phyloP scores from a whole-genome alignment of 2,113 vertebrate species.

The Trematomus loennbergii region DNA sequence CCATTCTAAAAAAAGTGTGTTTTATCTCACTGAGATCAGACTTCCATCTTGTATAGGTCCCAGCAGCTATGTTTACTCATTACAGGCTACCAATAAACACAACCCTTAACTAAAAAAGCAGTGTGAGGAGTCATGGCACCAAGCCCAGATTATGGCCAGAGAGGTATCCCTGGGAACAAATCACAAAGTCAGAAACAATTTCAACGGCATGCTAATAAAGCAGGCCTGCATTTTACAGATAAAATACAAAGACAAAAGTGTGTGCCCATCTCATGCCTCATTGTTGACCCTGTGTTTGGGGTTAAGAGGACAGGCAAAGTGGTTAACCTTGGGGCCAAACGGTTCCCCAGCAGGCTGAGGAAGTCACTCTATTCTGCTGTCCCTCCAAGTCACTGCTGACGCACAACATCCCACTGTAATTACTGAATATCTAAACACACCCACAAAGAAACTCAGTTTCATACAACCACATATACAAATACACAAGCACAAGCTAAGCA shows the following conservation, averaged over 20 bases:
- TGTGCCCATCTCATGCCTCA: constrained; percentile 8
- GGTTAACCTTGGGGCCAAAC: constrained; percentile 75
- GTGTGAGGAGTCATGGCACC: constrained; percentile 39
- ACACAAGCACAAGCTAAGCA: constrained; percentile 21
- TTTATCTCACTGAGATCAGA: constrained; percentile 41
- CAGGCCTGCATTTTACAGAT: constrained; percentile 7
- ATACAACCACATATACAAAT: constrained; percentile 26
- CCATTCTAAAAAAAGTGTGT: too few relatives aligned
- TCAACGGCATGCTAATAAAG: constrained; percentile 47
- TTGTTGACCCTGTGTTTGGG: constrained; percentile 25
- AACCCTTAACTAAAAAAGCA: constrained; percentile 39
- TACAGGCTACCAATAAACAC: constrained; percentile 43
- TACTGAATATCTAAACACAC: constrained; percentile 32
- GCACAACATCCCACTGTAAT: constrained; percentile 45
- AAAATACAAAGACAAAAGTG: constrained; percentile 7
- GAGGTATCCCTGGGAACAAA: constrained; percentile 16
- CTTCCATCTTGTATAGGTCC: constrained; percentile 14
- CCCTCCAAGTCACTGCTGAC: constrained; percentile 59
- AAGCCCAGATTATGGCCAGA: constrained; percentile 42
- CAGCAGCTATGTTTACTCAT: constrained; percentile 60
- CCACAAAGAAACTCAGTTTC: neutral
- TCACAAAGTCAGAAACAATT: constrained; percentile 32
- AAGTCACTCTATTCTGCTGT: constrained; percentile 55
- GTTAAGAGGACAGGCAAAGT: constrained; percentile 57
- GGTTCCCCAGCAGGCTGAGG: constrained; percentile 68